These are phyloP conservation scores for Dolichoris vasculosae DNA, from an alignment of 1,140 invertebrate species.

Conservation along the genomic window DNA sequence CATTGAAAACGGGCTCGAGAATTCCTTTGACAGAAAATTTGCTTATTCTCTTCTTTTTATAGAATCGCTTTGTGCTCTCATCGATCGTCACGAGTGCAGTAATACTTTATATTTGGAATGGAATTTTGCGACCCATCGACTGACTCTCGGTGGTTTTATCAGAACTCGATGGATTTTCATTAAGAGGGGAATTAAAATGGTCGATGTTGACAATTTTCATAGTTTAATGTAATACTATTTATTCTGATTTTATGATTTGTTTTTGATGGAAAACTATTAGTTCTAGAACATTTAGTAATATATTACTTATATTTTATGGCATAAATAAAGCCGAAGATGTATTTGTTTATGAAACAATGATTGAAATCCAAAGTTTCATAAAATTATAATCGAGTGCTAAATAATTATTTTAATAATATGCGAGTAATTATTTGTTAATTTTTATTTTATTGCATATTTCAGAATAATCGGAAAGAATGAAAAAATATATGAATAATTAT, in stretches of 20 bases:
- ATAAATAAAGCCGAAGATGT: background rate
- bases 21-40: conserved; percentile 6
- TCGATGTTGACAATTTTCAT: background rate
- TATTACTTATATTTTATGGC: background rate
- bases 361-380: too few species aligned
- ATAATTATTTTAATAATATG: too few species aligned
- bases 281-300: background rate
- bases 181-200: background rate
- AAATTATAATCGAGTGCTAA: too few species aligned
- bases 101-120: background rate
- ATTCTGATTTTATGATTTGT: too few species aligned
- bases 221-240: background rate
- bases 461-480: background rate
- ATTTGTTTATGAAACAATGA: background rate
- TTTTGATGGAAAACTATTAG: background rate
- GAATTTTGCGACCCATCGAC: background rate
- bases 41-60: background rate
- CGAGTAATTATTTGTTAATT: too few species aligned
- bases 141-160: background rate
- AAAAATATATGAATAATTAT: background rate
- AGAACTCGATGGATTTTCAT: background rate
- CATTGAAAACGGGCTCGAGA: background rate
- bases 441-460: background rate
- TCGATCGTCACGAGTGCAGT: background rate
- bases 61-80: background rate